A percentile compares a stretch with the other conserved stretches of the same genome.
phyloP scores from a whole-genome alignment of 64 coral and sea anemone species.

The Anthopleura sola region DNA sequence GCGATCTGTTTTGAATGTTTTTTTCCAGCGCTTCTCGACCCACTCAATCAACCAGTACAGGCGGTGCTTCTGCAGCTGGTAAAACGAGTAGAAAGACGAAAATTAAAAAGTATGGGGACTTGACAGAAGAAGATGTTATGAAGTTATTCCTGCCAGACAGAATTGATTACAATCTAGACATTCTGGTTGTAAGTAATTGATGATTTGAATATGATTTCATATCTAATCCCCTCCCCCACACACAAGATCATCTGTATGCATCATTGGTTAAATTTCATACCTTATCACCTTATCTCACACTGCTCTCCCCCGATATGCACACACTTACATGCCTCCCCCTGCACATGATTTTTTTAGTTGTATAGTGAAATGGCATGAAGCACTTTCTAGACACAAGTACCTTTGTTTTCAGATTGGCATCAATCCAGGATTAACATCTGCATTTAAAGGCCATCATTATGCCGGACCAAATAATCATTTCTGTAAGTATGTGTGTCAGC shows the following conservation, averaged over 20 bases:
- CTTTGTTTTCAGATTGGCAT: conserved; percentile 71
- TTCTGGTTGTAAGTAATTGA: conserved; percentile 68
- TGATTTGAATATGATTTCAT: not conserved
- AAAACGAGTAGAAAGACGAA: not conserved
- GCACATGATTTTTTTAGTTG: not conserved
- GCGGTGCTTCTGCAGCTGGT: not conserved
- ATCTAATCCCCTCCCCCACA: too few species aligned
- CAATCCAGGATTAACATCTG: conserved; percentile 94
- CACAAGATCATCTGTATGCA: too few species aligned
- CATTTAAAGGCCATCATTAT: conserved; percentile 97
- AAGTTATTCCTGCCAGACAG: conserved; percentile 78
- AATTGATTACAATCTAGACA: conserved; percentile 75
- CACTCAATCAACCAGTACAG: not conserved
- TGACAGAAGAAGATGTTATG: conserved; percentile 91
- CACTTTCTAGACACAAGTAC: not conserved
- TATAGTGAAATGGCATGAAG: not conserved
- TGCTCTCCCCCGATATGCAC: too few species aligned
- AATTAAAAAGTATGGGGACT: conserved; percentile 71
- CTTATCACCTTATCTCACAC: too few species aligned
- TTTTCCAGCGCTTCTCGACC: not conserved
- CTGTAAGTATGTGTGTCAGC: not conserved
- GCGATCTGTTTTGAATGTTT: not conserved
- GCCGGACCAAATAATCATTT: conserved; percentile 79
- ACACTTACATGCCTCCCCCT: too few species aligned
- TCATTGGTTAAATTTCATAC: too few species aligned